Conservation (phyloP, 2,797 vertebrate genomes). For the Betta splendens region DNA sequence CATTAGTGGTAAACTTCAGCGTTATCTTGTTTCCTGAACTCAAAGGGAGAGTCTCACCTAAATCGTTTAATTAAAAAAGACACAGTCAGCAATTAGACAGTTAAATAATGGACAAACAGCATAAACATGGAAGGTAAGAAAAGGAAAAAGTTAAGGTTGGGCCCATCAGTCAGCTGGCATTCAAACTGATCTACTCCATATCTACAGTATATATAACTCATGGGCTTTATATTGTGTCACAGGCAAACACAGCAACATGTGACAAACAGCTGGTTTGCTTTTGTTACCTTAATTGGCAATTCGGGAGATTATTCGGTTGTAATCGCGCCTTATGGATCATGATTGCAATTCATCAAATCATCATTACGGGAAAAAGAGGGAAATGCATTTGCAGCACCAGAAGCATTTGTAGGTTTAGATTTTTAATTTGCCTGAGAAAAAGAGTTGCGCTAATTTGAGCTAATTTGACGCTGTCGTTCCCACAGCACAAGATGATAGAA, state of each 20-base stretch:
- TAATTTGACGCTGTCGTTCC: neutral
- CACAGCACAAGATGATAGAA: constrained; percentile 6
- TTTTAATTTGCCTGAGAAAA: constrained; percentile 11
- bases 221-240: constrained; percentile 9
- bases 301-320: constrained; percentile 36
- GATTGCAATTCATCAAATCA: constrained; percentile 19
- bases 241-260: constrained; percentile 15
- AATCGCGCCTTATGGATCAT: constrained; percentile 27
- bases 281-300: constrained; percentile 38
- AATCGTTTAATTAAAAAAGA: constrained; percentile 24
- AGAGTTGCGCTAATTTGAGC: constrained; percentile 11
- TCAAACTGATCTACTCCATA: neutral
- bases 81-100: no score
- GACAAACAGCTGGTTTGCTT: constrained; percentile 27
- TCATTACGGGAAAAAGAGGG: constrained; percentile 17
- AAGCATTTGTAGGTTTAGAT: constrained; percentile 5
- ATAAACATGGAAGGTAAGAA: neutral
- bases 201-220: neutral
- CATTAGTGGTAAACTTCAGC: constrained; percentile 91
- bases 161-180: neutral
- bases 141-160: neutral
- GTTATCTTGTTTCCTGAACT: constrained; percentile 98
- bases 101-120: neutral
- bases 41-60: constrained; percentile 94
- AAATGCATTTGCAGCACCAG: neutral